Evolutionary conservation across 1,140 invertebrate species (phyloP).

Genomic region (Gryon sp.): DNA sequence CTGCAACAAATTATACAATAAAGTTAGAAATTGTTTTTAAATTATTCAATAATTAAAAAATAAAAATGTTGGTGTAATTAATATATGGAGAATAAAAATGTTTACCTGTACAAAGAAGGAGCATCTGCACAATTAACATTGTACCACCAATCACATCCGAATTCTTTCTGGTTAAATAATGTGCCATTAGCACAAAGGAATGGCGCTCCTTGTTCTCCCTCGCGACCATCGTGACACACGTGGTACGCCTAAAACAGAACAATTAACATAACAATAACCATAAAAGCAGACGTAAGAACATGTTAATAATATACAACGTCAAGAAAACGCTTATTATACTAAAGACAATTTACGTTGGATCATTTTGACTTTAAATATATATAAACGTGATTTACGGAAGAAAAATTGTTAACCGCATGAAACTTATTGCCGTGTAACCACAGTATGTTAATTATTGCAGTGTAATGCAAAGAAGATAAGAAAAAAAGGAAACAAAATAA

Average conservation of each 20-base stretch:
- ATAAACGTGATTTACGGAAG: conserved; percentile 44
- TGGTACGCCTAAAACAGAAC: conserved; percentile 85
- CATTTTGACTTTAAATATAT: too few relatives aligned
- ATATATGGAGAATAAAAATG: too few relatives aligned
- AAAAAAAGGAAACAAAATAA: conserved; percentile 66
- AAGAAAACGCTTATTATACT: conserved; percentile 3
- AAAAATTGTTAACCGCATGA: conserved; percentile 32
- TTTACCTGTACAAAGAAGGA: conserved; percentile 83
- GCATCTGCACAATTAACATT: conserved; percentile 90
- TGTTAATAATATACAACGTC: conserved; percentile 10
- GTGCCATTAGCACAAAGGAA: conserved; percentile 94
- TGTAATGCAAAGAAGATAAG: conserved; percentile 34
- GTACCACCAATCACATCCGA: conserved; percentile 96
- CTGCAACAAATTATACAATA: conserved; percentile 81
- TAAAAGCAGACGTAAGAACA: conserved; percentile 6
- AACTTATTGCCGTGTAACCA: conserved; percentile 38
- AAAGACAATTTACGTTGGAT: too few relatives aligned
- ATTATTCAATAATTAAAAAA: conserved; percentile 1
- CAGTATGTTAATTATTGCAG: conserved; percentile 33
- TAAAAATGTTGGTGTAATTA: too few relatives aligned
- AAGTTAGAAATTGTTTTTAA: conserved; percentile 6
- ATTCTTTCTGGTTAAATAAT: conserved; percentile 91
- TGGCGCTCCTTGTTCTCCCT: conserved; percentile 87
- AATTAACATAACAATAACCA: conserved; percentile 13
- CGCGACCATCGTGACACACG: conserved; percentile 90